Percentiles rank a stretch among this genome's conserved stretches.
phyloP scores from a whole-genome alignment of 2,797 vertebrate genomes.

The Semotilus atromaculatus region DNA sequence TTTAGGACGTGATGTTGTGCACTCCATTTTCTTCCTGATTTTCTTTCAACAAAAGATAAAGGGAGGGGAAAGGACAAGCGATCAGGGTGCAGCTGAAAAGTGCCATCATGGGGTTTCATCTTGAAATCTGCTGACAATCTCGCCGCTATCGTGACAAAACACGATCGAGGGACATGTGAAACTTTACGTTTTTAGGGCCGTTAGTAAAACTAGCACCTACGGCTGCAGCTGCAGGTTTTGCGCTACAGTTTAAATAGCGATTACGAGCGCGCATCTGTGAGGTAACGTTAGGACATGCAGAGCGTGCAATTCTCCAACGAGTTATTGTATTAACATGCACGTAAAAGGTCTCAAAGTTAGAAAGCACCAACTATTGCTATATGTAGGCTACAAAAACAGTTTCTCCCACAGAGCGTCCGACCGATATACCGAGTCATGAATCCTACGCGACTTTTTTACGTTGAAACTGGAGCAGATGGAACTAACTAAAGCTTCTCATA shows the following conservation, averaged over 20 bases:
- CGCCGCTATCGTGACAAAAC: conserved; percentile 57
- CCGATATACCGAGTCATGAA: not conserved
- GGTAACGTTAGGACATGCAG: conserved; percentile 78
- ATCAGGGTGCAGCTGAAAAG: conserved; percentile 73
- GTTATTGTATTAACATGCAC: conserved; percentile 35
- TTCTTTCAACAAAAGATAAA: conserved; percentile 84
- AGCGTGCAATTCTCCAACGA: conserved; percentile 50
- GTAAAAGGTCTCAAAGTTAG: conserved; percentile 4
- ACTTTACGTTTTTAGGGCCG: conserved; percentile 9
- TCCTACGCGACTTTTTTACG: not conserved
- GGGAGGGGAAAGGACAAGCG: conserved; percentile 75
- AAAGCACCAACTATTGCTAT: not conserved
- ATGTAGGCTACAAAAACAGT: not conserved
- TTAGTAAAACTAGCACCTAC: not conserved
- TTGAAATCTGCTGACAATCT: conserved; percentile 76
- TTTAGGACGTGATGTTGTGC: conserved; percentile 55
- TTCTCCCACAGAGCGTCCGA: not conserved
- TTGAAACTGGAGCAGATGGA: not conserved
- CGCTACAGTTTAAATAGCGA: not conserved
- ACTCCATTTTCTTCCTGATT: conserved; percentile 75
- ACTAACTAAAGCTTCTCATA: not conserved
- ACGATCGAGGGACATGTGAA: conserved; percentile 7
- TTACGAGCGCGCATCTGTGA: conserved; percentile 49
- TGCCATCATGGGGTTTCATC: conserved; percentile 83
- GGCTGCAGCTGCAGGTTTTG: conserved; percentile 11